phyloP scores from a whole-genome alignment of 2,888 invertebrate species.

The Galeopsomyia nigrocyanea region DNA sequence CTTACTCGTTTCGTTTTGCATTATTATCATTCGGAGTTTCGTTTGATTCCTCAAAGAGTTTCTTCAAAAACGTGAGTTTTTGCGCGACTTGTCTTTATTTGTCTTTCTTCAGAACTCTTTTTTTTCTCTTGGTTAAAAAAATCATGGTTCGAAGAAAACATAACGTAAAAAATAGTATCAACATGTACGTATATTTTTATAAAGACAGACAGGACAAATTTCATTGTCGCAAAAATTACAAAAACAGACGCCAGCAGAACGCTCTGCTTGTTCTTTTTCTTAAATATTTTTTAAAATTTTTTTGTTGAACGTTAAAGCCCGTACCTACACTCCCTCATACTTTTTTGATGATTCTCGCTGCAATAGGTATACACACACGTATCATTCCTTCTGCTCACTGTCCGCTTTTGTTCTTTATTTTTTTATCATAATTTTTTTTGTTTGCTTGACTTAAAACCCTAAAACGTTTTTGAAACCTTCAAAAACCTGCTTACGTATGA shows the following conservation, averaged over 20 bases:
- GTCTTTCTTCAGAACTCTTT: constrained; percentile 32
- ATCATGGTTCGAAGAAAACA: constrained; percentile 45
- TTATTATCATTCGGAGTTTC: constrained; percentile 40
- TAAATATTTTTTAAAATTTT: constrained; percentile 23
- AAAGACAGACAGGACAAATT: constrained; percentile 56
- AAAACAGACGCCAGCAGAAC: constrained; percentile 52
- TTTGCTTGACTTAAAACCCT: constrained; percentile 45
- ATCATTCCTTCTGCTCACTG: constrained; percentile 35
- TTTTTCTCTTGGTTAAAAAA: constrained; percentile 43
- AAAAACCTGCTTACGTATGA: constrained; percentile 45
- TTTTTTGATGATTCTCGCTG: constrained; percentile 37
- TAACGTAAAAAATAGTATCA: constrained; percentile 56
- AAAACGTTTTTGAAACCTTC: constrained; percentile 44
- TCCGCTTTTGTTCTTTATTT: constrained; percentile 31
- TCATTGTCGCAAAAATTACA: constrained; percentile 55
- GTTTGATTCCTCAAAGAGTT: constrained; percentile 37
- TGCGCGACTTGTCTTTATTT: constrained; percentile 26
- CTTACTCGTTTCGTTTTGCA: constrained; percentile 36
- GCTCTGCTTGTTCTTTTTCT: constrained; percentile 45
- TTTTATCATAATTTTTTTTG: constrained; percentile 22
- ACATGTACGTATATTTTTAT: constrained; percentile 61
- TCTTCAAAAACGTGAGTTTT: constrained; percentile 40
- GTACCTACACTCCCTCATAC: constrained; percentile 38
- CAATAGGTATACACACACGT: constrained; percentile 30
- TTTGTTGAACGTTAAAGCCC: constrained; percentile 47